These are phyloP conservation scores for Pristiophorus japonicus DNA, from an alignment of 2,113 vertebrate genomes.

Conservation along the genomic window DNA sequence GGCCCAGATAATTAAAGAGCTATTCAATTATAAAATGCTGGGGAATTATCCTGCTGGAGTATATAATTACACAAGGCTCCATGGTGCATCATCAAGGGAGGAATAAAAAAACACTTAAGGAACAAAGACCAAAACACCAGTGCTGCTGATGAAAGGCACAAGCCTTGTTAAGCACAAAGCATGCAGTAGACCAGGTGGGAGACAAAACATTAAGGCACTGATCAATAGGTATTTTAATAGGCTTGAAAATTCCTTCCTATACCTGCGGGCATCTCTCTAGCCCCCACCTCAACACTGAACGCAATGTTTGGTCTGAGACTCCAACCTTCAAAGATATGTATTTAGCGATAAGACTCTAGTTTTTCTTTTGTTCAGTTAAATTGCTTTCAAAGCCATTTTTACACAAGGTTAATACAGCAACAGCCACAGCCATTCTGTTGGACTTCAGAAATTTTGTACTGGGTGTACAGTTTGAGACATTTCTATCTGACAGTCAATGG, in stretches of 20 bases:
- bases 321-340: not conserved
- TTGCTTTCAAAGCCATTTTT: conserved; percentile 2
- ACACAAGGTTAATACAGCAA: not conserved
- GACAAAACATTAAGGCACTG: not conserved
- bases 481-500: not conserved
- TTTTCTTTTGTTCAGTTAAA: not conserved
- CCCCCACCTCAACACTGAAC: not conserved
- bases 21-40: not conserved
- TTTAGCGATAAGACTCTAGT: not conserved
- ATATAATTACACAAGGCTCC: not conserved
- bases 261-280: not conserved
- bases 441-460: not conserved
- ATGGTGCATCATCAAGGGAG: not conserved
- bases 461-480: not conserved
- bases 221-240: conserved; percentile 10
- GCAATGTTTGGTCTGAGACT: not conserved
- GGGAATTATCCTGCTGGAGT: not conserved
- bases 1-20: not conserved
- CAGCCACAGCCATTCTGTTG: not conserved
- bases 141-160: conserved; percentile 29
- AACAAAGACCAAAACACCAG: conserved; percentile 8
- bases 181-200: conserved; percentile 20
- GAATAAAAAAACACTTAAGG: not conserved
- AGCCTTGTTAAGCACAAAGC: not conserved
- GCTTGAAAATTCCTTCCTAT: not conserved